Conservation (phyloP, 35 echinoderm and acorn worm genomes). For the Apostichopus californicus region DNA sequence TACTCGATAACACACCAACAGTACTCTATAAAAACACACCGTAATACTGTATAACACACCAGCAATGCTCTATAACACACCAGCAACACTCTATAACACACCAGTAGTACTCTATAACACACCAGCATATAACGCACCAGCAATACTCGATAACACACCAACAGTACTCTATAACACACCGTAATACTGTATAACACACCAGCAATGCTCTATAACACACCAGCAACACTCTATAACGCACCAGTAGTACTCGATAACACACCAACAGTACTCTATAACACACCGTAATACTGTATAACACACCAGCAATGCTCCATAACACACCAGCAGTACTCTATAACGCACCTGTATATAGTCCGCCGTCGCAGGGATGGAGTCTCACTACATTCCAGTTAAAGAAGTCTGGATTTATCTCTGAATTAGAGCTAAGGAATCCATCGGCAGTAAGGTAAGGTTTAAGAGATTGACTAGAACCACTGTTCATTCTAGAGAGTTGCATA, state of each 20-base stretch:
- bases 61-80: too few relatives aligned
- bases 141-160: constrained; percentile 13
- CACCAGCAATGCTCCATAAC: too few relatives aligned
- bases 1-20: too few relatives aligned
- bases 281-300: too few relatives aligned
- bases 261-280: too few relatives aligned
- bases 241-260: constrained; percentile 20
- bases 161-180: too few relatives aligned
- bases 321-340: too few relatives aligned
- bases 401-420: constrained; percentile 69
- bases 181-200: too few relatives aligned
- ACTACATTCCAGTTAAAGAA: constrained; percentile 79
- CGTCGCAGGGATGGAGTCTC: constrained; percentile 66
- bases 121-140: too few relatives aligned
- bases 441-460: not conserved
- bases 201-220: too few relatives aligned
- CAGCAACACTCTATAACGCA: constrained; percentile 18
- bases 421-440: constrained; percentile 56
- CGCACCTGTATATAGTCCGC: constrained; percentile 76
- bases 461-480: constrained; percentile 52
- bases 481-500: constrained; percentile 45
- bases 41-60: too few relatives aligned
- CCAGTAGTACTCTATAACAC: constrained; percentile 26
- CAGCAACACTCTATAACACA: not conserved
- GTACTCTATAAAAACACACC: too few relatives aligned